phyloP scores from a whole-genome alignment of 2,888 invertebrate genomes.

The Torymus texanus region DNA sequence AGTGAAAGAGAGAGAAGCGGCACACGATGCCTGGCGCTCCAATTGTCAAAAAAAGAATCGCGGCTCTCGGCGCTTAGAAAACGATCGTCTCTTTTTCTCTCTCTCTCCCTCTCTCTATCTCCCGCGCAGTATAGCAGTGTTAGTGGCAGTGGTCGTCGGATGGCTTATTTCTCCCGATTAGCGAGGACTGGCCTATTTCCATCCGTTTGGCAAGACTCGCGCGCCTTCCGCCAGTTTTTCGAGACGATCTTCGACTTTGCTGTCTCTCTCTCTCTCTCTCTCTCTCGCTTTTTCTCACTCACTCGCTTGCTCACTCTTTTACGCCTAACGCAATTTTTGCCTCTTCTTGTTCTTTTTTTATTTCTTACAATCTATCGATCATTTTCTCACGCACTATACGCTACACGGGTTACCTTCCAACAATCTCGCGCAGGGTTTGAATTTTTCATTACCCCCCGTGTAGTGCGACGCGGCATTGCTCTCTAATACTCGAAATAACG shows the following conservation, averaged over 20 bases:
- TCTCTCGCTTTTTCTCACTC: not conserved
- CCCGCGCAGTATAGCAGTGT: too few relatives aligned
- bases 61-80: not conserved
- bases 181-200: conserved; percentile 59
- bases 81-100: not conserved
- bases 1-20: too few relatives aligned
- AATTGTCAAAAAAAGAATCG: conserved; percentile 42
- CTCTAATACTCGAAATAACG: conserved; percentile 38
- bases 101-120: too few relatives aligned
- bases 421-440: not conserved
- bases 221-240: conserved; percentile 29
- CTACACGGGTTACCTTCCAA: too few relatives aligned
- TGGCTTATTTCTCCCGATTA: conserved; percentile 47
- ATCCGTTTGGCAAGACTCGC: conserved; percentile 57
- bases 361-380: not conserved
- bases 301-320: too few relatives aligned
- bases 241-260: conserved; percentile 15
- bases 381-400: too few relatives aligned
- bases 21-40: not conserved
- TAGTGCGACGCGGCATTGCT: not conserved
- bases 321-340: not conserved
- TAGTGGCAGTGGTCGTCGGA: not conserved
- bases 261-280: not conserved
- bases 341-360: not conserved
- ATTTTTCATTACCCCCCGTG: conserved; percentile 7